Conservation (phyloP, 2,888 invertebrate species). For the Troglohyphantes excavatus region DNA sequence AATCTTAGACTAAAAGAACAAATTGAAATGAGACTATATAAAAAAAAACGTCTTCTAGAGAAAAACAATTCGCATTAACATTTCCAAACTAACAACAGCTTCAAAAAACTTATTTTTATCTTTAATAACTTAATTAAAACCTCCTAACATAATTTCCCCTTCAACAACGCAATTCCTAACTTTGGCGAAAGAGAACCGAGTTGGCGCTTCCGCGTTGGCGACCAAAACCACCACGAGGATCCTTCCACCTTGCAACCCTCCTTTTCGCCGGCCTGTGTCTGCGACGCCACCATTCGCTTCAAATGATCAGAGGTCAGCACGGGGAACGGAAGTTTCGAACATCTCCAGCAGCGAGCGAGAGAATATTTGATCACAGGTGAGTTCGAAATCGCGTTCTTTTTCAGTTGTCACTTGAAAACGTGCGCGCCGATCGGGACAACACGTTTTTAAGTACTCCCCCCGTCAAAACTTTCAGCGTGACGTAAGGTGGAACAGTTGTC, state of each 20-base stretch:
- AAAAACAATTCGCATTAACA: no score
- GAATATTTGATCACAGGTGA: constrained; percentile 14
- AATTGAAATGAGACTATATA: no score
- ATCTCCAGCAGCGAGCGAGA: not conserved
- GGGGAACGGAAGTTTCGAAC: constrained; percentile 9
- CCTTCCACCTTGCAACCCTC: constrained; percentile 43
- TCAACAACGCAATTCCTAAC: no score
- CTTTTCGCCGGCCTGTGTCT: constrained; percentile 63
- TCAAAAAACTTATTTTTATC: no score
- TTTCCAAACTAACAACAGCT: no score
- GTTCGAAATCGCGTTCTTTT: constrained; percentile 6
- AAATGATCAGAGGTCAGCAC: constrained; percentile 44
- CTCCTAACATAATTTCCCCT: no score
- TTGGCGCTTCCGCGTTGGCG: constrained; percentile 45
- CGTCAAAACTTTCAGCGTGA: constrained; percentile 57
- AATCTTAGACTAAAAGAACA: no score
- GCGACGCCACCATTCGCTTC: constrained; percentile 58
- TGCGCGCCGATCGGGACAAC: not conserved
- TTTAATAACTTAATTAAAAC: no score
- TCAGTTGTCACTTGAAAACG: constrained; percentile 8
- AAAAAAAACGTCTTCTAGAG: no score
- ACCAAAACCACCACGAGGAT: not conserved
- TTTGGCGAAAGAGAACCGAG: not conserved
- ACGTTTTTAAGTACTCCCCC: not conserved
- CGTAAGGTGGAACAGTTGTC: constrained; percentile 19